These are phyloP conservation scores for Cyclophora punctaria DNA, from an alignment of 2,888 invertebrate genomes.

Conservation along the genomic window DNA sequence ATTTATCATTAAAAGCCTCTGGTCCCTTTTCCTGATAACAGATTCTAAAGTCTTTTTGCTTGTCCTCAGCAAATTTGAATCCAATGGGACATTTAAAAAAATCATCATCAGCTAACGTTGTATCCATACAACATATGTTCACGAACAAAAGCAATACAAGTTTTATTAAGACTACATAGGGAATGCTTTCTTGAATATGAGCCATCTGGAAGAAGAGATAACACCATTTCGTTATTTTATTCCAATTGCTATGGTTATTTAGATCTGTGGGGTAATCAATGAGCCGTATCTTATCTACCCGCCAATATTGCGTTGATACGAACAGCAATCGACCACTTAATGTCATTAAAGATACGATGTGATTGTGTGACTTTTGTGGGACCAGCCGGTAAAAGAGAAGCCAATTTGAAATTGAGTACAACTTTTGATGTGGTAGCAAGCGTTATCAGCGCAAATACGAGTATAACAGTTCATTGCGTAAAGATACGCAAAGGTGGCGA, in stretches of 20 bases:
- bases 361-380: slow-evolving; percentile 18
- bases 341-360: slow-evolving; percentile 30
- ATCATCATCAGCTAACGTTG: slow-evolving; percentile 20
- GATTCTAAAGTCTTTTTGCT: slow-evolving; percentile 8
- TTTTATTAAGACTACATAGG: slow-evolving; percentile 18
- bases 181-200: slow-evolving; percentile 20
- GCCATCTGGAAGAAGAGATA: slow-evolving; percentile 41
- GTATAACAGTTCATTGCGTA: too few relatives aligned
- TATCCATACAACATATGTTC: slow-evolving; percentile 9
- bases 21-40: slow-evolving; percentile 57
- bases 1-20: slow-evolving; percentile 50
- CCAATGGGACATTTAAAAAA: slow-evolving; percentile 49
- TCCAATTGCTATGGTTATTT: too few relatives aligned
- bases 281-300: slow-evolving; percentile 25
- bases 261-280: slow-evolving; percentile 17
- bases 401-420: too few relatives aligned
- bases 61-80: slow-evolving; percentile 32
- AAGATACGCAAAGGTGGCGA: too few relatives aligned
- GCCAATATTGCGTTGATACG: slow-evolving; percentile 23
- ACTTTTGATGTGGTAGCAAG: too few relatives aligned
- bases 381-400: too few relatives aligned
- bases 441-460: too few relatives aligned
- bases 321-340: slow-evolving; percentile 28
- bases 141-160: too few relatives aligned
- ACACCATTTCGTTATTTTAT: too few relatives aligned